Evolutionary conservation across 2,797 vertebrate species (phyloP), one percentile per base, ranked within the genome.

Genomic region (Takifugu rubripes): DNA sequence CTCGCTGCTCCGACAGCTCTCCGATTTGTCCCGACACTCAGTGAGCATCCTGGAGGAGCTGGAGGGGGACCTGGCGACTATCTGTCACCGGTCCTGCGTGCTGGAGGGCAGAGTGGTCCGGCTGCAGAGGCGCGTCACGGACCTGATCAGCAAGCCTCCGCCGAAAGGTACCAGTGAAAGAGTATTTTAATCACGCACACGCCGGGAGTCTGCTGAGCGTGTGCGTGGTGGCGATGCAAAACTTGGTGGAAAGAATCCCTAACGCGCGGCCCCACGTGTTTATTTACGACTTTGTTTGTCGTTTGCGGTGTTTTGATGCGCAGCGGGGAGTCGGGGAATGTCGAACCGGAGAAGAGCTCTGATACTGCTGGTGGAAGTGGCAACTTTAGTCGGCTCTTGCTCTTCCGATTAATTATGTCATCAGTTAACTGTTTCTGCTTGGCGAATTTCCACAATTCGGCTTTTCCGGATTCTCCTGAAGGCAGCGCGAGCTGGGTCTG

Each of bases 11-110:
- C 79, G 89, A 24, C 91, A 93, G 85, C 91, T 92, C 45, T 87
- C 91, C 21, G 92, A 93, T 77, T 77, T 93, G 70, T 93, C 90
- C 77, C 86, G 91, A 36, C 88, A 83, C 68, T 89, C 90, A 43
- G 88, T 91, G 74, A 80, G 88, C 87, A 86, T 92, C 88, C 78
- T 93, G 82, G 84, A 89, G 67, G 91, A 93, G 62, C 89, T 93
- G 65, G 88, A 92, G 78, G 90, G 85, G 6, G 90, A 92, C 61
- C 86, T 92, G 71, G 75, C 72, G 58, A 85, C 87, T 51, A 57
- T 87, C 33, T 91, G 87, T 74, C 85, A 48, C 52, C 88, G 92
- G 6, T 90, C 89, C 55, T 82, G 85, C 33, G 85, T 82, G 54
- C 81, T 93, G 78, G 84, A 90, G 78, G 83, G 66, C 57, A 89